These are phyloP conservation scores for Bombus affinis DNA, from an alignment of 1,140 invertebrate genomes.

Conservation along the genomic window DNA sequence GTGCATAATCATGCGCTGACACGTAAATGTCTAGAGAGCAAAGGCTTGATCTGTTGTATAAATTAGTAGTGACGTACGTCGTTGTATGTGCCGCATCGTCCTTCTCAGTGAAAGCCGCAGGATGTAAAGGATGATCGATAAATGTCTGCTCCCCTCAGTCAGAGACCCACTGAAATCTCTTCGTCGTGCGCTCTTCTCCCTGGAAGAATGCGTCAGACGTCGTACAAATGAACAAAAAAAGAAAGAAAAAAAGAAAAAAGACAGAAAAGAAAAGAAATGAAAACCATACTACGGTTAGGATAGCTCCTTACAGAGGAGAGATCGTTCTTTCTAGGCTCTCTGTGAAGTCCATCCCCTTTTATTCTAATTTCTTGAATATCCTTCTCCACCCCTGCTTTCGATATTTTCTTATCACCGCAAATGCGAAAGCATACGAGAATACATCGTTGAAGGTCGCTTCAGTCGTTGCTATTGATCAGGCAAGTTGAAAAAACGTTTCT, in stretches of 20 bases:
- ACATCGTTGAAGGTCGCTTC: neutral
- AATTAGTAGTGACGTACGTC: conserved; percentile 71
- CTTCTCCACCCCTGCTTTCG: neutral
- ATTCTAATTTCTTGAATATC: neutral
- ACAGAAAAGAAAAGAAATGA: neutral
- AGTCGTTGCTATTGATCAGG: neutral
- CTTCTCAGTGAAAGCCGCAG: conserved; percentile 54
- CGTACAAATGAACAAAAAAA: neutral
- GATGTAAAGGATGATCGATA: conserved; percentile 43
- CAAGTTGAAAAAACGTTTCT: neutral
- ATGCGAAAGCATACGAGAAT: neutral
- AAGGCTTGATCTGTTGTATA: conserved; percentile 74
- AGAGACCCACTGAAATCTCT: neutral
- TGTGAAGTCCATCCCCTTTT: neutral
- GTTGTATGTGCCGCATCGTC: conserved; percentile 70
- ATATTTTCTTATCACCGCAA: neutral
- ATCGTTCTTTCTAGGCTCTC: neutral
- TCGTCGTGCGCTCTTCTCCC: conserved; percentile 10
- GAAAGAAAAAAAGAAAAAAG: neutral
- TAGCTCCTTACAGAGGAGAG: neutral
- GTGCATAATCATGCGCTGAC: conserved; percentile 63
- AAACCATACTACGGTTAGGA: neutral
- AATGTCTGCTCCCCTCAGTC: neutral
- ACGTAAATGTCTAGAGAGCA: conserved; percentile 71
- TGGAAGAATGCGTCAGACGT: neutral